phyloP scores from a whole-genome alignment of 2,113 vertebrate species.

The Ancistrus triradiatus region DNA sequence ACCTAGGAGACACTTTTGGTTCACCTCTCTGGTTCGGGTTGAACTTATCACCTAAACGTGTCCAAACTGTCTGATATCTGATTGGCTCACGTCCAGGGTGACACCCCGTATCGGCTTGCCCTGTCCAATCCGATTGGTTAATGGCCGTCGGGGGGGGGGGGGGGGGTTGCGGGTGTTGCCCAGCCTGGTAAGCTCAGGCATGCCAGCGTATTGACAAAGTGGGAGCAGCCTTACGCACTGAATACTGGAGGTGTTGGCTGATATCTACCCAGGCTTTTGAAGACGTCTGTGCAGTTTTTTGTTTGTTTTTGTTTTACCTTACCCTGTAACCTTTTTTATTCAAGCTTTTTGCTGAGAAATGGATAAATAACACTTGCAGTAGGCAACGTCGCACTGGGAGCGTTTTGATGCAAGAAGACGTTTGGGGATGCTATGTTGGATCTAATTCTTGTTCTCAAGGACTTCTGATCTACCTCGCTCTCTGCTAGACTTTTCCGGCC shows the following conservation, averaged over 20 bases:
- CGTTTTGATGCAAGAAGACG: background rate
- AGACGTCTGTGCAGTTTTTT: too few relatives aligned
- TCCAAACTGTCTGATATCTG: background rate
- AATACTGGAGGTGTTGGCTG: too few relatives aligned
- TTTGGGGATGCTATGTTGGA: slow-evolving; percentile 13
- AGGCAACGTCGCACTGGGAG: too few relatives aligned
- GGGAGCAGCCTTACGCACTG: background rate
- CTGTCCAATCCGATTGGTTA: slow-evolving; percentile 63
- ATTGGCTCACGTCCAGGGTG: slow-evolving; percentile 31
- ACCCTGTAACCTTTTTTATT: too few relatives aligned
- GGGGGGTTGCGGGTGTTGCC: slow-evolving; percentile 49
- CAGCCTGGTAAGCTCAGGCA: slow-evolving; percentile 61
- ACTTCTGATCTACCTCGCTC: slow-evolving; percentile 11
- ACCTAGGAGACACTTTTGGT: too few relatives aligned
- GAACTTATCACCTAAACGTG: slow-evolving; percentile 1
- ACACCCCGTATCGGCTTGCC: slow-evolving; percentile 59
- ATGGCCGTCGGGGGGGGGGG: slow-evolving; percentile 59
- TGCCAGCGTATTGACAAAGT: slow-evolving; percentile 62
- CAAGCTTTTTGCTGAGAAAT: background rate
- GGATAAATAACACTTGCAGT: background rate
- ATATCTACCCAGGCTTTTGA: too few relatives aligned
- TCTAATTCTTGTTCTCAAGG: slow-evolving; percentile 2
- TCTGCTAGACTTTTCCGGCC: background rate
- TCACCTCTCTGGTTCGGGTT: background rate
- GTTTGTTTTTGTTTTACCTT: too few relatives aligned